Conservation (phyloP, 2,113 vertebrate species). For the Carassius auratus region DNA sequence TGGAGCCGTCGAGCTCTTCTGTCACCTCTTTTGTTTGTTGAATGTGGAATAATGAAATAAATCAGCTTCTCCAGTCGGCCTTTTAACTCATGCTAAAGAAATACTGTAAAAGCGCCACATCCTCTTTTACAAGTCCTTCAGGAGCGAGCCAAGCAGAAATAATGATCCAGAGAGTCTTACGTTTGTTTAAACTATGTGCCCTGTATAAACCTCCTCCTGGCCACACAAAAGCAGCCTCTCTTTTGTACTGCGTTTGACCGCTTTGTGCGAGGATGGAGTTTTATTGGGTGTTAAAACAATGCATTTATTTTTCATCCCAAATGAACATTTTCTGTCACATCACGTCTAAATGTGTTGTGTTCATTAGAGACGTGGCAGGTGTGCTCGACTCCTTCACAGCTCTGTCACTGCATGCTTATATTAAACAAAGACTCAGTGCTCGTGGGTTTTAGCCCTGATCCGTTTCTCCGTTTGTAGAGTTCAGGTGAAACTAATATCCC, state of each 20-base stretch:
- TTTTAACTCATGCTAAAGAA: conserved; percentile 53
- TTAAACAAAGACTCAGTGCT: not conserved
- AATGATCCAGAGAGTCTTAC: conserved; percentile 54
- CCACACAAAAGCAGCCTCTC: conserved; percentile 53
- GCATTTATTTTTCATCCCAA: conserved; percentile 27
- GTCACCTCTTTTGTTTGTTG: conserved; percentile 74
- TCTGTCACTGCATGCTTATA: not conserved
- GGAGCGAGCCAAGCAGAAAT: conserved; percentile 62
- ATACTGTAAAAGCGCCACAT: conserved; percentile 50
- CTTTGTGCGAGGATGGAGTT: conserved; percentile 22
- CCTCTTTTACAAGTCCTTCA: conserved; percentile 65
- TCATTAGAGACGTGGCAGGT: conserved; percentile 1
- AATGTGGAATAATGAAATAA: conserved; percentile 76
- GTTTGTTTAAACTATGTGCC: conserved; percentile 55
- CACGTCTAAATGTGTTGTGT: conserved; percentile 14
- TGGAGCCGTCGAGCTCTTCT: conserved; percentile 76
- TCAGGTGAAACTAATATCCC: not conserved
- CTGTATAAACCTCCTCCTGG: conserved; percentile 51
- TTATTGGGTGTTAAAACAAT: conserved; percentile 48
- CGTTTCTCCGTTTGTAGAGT: not conserved
- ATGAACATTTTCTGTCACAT: not conserved
- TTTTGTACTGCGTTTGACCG: conserved; percentile 21
- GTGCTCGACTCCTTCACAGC: not conserved
- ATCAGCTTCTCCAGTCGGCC: conserved; percentile 59
- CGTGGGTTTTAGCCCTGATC: not conserved